These are phyloP conservation scores for Tupiocoris notatus DNA, from an alignment of 2,888 invertebrate genomes.

Conservation along the genomic window DNA sequence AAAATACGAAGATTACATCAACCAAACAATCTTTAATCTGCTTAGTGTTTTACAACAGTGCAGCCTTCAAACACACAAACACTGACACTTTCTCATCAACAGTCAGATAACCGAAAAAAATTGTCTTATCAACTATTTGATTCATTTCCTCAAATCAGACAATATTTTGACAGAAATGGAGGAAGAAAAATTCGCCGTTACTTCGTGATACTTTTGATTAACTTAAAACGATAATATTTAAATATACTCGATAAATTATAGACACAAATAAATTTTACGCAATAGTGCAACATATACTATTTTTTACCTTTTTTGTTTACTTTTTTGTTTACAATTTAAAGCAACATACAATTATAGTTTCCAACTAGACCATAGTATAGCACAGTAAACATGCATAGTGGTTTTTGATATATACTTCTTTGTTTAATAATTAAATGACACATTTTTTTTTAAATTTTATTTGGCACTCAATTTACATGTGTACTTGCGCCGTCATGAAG, in stretches of 20 bases:
- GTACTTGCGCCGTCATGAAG: conserved; percentile 33
- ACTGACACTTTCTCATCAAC: conserved; percentile 44
- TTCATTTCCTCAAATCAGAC: conserved; percentile 41
- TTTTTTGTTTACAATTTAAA: conserved; percentile 40
- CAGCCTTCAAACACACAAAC: conserved; percentile 48
- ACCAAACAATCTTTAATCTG: conserved; percentile 48
- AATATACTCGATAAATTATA: conserved; percentile 40
- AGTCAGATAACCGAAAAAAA: conserved; percentile 38
- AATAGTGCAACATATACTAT: conserved; percentile 41
- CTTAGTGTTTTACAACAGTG: conserved; percentile 44
- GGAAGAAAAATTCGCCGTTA: conserved; percentile 41
- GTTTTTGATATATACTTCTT: conserved; percentile 31
- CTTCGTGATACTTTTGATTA: conserved; percentile 28
- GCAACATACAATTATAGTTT: conserved; percentile 40
- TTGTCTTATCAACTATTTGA: conserved; percentile 32
- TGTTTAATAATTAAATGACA: conserved; percentile 36
- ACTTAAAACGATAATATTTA: conserved; percentile 39
- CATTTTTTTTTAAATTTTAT: conserved; percentile 21
- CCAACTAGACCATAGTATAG: conserved; percentile 41
- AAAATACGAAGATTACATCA: conserved; percentile 43
- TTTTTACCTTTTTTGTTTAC: conserved; percentile 32
- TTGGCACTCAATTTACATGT: conserved; percentile 41
- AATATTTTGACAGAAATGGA: conserved; percentile 45
- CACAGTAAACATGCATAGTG: conserved; percentile 35
- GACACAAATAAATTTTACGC: conserved; percentile 37